Percentiles rank a stretch among this genome's conserved stretches.
These are phyloP conservation scores for Cnemophilus loriae DNA, from an alignment of 2,113 vertebrate genomes.

Conservation along the genomic window DNA sequence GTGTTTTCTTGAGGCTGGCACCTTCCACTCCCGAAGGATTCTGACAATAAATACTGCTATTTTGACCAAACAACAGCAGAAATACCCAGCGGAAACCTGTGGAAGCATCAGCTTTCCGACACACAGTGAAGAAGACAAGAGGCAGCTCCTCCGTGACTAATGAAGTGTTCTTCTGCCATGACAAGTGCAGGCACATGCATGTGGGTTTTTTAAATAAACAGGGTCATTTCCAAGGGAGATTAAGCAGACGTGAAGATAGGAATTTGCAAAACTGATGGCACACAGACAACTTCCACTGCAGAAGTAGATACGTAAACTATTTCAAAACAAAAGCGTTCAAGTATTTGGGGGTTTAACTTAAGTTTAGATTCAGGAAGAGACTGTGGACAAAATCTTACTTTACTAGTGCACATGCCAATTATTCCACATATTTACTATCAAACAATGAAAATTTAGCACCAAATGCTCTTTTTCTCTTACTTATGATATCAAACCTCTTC, in stretches of 20 bases:
- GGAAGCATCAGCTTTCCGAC: background rate
- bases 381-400: background rate
- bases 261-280: background rate
- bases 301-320: background rate
- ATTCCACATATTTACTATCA: background rate
- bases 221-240: background rate
- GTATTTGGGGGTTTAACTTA: background rate
- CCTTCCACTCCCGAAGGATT: background rate
- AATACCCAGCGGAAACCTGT: accelerated
- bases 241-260: background rate
- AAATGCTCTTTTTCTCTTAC: background rate
- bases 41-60: background rate
- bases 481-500: background rate
- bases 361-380: background rate
- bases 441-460: background rate
- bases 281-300: background rate
- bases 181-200: background rate
- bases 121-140: background rate
- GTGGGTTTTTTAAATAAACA: background rate
- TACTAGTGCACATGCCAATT: background rate
- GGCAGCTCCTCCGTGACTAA: background rate
- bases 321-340: background rate
- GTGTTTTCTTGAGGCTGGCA: background rate
- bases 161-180: background rate
- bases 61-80: background rate